Evolutionary conservation across 2,888 invertebrate species (phyloP).

Genomic region (Diploptera punctata): DNA sequence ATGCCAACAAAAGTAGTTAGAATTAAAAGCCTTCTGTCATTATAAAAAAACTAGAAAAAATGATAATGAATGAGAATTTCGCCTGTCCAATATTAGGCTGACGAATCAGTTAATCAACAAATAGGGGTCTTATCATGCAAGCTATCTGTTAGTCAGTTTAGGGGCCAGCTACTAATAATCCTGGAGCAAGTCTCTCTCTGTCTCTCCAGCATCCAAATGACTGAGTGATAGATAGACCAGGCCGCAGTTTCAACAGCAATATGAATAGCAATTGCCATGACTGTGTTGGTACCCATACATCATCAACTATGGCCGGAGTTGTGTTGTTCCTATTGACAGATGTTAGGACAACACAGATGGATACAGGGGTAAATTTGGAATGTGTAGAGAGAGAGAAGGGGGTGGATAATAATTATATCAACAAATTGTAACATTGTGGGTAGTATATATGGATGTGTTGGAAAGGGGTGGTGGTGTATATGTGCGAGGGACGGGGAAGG

Average conservation of each 20-base stretch:
- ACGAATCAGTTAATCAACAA: too few species aligned
- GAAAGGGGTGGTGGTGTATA: slow-evolving; percentile 9
- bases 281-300: slow-evolving; percentile 11
- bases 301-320: slow-evolving; percentile 27
- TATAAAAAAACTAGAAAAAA: neutral
- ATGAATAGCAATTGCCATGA: slow-evolving; percentile 39
- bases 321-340: slow-evolving; percentile 31
- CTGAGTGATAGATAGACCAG: slow-evolving; percentile 40
- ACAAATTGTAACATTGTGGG: slow-evolving; percentile 34
- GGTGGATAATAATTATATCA: slow-evolving; percentile 44
- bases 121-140: neutral
- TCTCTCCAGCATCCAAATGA: slow-evolving; percentile 21
- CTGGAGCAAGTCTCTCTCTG: neutral
- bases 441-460: slow-evolving; percentile 27
- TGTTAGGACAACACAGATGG: slow-evolving; percentile 32
- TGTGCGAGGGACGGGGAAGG: neutral
- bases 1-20: too few species aligned
- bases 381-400: slow-evolving; percentile 42
- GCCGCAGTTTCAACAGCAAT: slow-evolving; percentile 34
- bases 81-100: too few species aligned
- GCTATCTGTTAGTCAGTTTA: neutral
- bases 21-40: too few species aligned
- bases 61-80: neutral
- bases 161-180: neutral
- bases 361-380: slow-evolving; percentile 39